A percentile compares a stretch with the other conserved stretches of the same genome.
These are phyloP conservation scores for Dugesia japonica DNA, from an alignment of 2,888 invertebrate genomes.

Conservation along the genomic window DNA sequence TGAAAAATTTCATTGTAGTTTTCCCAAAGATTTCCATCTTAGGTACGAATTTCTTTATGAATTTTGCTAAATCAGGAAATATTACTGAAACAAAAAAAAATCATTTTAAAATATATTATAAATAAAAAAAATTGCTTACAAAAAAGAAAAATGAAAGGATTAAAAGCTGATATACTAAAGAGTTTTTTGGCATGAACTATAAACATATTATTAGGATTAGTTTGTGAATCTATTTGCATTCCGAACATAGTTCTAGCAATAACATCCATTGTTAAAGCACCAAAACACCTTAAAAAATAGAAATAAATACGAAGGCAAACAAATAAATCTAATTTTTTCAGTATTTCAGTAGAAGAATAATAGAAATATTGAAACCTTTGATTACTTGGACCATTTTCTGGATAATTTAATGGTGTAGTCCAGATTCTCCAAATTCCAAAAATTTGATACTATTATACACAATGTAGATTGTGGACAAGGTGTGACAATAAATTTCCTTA, in stretches of 20 bases:
- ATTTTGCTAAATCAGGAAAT: background rate
- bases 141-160: background rate
- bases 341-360: no score
- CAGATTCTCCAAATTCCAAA: no score
- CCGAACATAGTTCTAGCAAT: background rate
- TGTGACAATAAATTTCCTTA: no score
- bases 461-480: no score
- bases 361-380: no score
- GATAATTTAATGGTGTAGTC: no score
- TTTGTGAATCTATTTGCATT: background rate
- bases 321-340: no score
- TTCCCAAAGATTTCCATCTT: background rate
- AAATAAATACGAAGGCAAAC: no score
- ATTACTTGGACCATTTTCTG: no score
- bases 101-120: no score
- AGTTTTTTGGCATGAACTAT: background rate
- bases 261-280: background rate
- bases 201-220: conserved; percentile 7
- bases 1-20: background rate
- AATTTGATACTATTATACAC: no score
- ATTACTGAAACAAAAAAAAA: background rate
- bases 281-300: background rate
- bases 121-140: background rate
- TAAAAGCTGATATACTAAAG: background rate
- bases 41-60: background rate